A percentile compares a stretch with the other conserved stretches of the same genome.
Conservation (phyloP, 2,113 vertebrate genomes). For the Lagopus muta region DNA sequence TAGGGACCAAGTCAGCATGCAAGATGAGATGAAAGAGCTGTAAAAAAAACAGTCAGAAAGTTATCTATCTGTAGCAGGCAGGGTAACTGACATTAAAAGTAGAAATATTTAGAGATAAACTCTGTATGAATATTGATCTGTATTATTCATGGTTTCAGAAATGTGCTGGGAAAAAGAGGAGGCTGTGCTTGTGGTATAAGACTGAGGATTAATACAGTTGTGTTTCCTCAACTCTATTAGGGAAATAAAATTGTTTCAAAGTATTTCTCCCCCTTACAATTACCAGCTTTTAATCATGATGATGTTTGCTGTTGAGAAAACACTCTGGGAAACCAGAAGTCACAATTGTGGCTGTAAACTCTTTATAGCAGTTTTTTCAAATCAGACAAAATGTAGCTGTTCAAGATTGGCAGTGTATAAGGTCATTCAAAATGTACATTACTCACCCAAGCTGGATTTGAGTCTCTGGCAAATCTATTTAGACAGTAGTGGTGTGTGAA, state of each 20-base stretch:
- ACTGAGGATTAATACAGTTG: background rate
- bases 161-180: background rate
- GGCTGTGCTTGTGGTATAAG: background rate
- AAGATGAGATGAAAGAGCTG: background rate
- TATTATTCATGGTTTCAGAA: background rate
- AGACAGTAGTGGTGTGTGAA: background rate
- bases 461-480: constrained; percentile 19
- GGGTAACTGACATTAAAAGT: background rate
- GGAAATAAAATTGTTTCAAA: background rate
- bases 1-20: background rate
- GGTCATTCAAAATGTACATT: background rate
- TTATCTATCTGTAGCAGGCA: background rate
- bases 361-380: background rate
- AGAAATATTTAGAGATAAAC: background rate
- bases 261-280: background rate
- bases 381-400: background rate
- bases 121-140: background rate
- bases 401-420: background rate
- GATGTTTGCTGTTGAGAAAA: background rate
- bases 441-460: background rate
- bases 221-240: background rate
- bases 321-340: background rate
- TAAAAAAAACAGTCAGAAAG: background rate
- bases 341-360: background rate
- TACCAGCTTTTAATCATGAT: background rate